Percentiles rank a stretch among this genome's conserved stretches.
Evolutionary conservation across 2,113 vertebrate genomes (phyloP).

Genomic region (Chaetodon auriga): DNA sequence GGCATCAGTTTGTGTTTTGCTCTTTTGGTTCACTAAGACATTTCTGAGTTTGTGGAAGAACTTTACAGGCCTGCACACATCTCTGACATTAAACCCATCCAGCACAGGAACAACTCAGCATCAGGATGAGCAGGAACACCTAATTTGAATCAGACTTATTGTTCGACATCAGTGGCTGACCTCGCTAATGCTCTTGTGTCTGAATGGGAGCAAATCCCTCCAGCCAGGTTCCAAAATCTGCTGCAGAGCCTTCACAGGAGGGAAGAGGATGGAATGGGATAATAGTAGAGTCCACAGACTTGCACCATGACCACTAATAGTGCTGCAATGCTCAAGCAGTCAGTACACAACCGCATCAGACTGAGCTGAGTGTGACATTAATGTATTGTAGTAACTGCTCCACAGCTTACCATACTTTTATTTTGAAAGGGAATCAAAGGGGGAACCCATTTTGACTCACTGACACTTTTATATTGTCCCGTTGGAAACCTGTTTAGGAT

Average conservation of each 20-base stretch:
- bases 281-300: not conserved
- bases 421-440: not conserved
- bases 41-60: not conserved
- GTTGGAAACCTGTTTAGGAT: not conserved
- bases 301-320: not conserved
- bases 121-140: not conserved
- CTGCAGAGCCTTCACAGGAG: too few species aligned
- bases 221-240: not conserved
- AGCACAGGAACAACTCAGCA: not conserved
- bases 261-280: too few species aligned
- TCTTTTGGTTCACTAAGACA: not conserved
- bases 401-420: not conserved
- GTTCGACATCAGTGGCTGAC: not conserved
- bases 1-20: conserved; percentile 1
- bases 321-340: not conserved
- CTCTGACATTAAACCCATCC: not conserved
- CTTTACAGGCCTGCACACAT: not conserved
- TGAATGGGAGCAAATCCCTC: not conserved
- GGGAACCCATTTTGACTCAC: not conserved
- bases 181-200: not conserved
- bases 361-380: too few species aligned
- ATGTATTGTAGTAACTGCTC: too few species aligned
- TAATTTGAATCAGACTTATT: not conserved
- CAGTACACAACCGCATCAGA: not conserved
- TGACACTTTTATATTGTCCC: too few species aligned